Conservation (phyloP, 2,888 invertebrate genomes). For the Seira musarum region DNA sequence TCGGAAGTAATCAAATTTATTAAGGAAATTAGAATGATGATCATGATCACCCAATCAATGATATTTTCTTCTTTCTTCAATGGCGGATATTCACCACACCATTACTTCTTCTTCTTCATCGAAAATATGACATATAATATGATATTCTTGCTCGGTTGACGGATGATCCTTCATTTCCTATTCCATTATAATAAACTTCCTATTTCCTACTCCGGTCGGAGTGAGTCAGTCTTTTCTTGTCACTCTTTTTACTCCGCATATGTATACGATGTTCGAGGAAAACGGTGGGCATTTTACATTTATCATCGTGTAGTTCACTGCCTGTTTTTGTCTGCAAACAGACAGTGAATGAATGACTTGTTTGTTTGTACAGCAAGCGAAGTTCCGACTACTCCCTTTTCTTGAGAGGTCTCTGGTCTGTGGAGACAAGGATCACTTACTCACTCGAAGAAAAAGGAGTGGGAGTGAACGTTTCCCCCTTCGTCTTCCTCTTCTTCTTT, state of each 20-base stretch:
- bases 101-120: too few species aligned
- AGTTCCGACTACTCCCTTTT: background rate
- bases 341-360: conserved; percentile 10
- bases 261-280: background rate
- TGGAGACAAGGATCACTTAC: conserved; percentile 6
- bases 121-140: too few species aligned
- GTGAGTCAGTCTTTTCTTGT: too few species aligned
- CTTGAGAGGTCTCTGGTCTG: background rate
- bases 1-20: conserved; percentile 12
- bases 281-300: background rate
- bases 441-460: background rate
- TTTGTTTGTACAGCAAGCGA: background rate
- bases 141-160: conserved; percentile 2
- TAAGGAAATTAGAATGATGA: conserved; percentile 15
- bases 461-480: background rate
- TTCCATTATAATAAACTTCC: conserved; percentile 7
- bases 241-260: too few species aligned
- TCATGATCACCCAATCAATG: conserved; percentile 10
- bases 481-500: too few species aligned
- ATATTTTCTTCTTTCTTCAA: background rate
- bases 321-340: background rate
- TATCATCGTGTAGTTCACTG: conserved; percentile 12
- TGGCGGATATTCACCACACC: background rate
- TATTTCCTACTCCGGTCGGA: background rate
- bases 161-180: conserved; percentile 15